Evolutionary conservation across 2,797 vertebrate genomes (phyloP).

Genomic region (Cynopterus sphinx): DNA sequence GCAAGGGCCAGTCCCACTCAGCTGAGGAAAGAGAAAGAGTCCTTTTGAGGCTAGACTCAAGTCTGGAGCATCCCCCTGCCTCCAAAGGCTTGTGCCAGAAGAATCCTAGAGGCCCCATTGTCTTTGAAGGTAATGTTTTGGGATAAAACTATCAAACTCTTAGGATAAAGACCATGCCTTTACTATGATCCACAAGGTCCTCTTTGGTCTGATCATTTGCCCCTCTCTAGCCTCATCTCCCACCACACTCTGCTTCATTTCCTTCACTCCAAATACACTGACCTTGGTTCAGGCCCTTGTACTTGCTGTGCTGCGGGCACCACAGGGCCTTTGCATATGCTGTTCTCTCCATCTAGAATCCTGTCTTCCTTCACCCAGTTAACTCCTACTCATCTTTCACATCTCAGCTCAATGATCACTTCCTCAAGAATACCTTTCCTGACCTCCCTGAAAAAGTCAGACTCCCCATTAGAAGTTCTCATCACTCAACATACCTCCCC

Average conservation of each 20-base stretch:
- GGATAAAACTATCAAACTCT: slow-evolving; percentile 12
- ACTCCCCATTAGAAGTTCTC: background rate
- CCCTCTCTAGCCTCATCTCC: background rate
- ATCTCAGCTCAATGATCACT: background rate
- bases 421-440: background rate
- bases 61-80: background rate
- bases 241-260: background rate
- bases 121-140: slow-evolving; percentile 12
- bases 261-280: background rate
- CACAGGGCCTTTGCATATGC: background rate
- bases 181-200: background rate
- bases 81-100: background rate
- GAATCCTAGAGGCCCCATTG: background rate
- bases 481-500: background rate
- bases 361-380: background rate
- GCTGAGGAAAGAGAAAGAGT: slow-evolving; percentile 75
- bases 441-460: background rate
- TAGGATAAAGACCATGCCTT: slow-evolving; percentile 23
- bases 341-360: background rate
- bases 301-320: background rate
- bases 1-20: slow-evolving; percentile 85
- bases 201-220: background rate
- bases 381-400: background rate
- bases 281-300: background rate
- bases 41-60: background rate